Base-by-base conservation (phyloP, 2,797 vertebrate species). In the Sebastes aleutianus region DNA sequence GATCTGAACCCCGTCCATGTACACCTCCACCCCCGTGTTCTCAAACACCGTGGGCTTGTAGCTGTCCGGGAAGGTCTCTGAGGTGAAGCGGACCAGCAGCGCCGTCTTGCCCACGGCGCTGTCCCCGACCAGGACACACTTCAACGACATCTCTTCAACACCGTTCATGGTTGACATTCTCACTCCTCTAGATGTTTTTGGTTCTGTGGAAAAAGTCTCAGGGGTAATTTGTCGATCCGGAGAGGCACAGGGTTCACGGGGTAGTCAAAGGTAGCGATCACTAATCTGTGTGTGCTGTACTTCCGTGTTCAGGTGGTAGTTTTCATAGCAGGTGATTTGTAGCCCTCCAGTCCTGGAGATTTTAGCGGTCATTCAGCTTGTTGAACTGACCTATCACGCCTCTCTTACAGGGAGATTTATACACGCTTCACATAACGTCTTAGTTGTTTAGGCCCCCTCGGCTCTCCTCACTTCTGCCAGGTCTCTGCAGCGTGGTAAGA, bases 31-130 rank as follows among this genome's bases (percentile, higher is more conserved):
- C 0, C 99, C 99, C 0, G 97, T 99, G 86, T 98, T 99, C 73
- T 99, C 98, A 9, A 99, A 99, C 24, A 99, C 97, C 0, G 99
- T 99, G 61, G 99, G 98, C 91, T 93, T 97, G 89, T 99, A 99
- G 67, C 90, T 75, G 26, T 99, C 98, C 0, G 98, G 99, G 86
- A 99, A 99, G 12, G 97, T 99, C 93, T 99, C 98, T 0, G 98
- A 98, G 34, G 98, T 98, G 90, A 99, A 99, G 79, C 98, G 97
- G 43, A 99, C 96, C 88, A 99, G 86, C 26, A 99, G 94, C 1
- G 98, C 96, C 0, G 98, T 99, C 90, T 99, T 99, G 4, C 99
- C 99, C 36, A 99, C 98, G 0, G 97, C 97, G 0, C 95, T 95
- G 94, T 99, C 98, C 20, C 99, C 99, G 2, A 99, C 98, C 85